Evolutionary conservation across 2,888 invertebrate species (phyloP), one percentile per base, ranked within the genome.

Genomic region (Amaurobius ferox): DNA sequence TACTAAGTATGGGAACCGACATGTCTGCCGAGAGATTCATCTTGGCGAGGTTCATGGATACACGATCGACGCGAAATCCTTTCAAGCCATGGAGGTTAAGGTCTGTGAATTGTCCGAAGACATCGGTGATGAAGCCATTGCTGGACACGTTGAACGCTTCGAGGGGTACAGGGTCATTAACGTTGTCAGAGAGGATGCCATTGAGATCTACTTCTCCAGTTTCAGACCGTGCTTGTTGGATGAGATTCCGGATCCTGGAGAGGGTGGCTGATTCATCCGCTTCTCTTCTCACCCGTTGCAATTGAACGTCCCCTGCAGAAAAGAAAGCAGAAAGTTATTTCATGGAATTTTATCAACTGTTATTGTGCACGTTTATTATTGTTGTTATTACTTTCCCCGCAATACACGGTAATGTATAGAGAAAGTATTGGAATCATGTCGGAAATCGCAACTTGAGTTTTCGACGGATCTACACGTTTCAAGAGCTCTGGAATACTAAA

Each of bases 151-250:
- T 94, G 92, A 95, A 94, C 89, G 95, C 94, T 0, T 96, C 96
- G 29, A 96, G 94, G 0, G 93, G 92, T 92, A 96, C 94, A 0
- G 97, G 97, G 90, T 97, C 96, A 0, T 95, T 95, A 73, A 97
- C 93, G 26, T 87, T 80, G 28, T 87, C 79, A 9, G 87, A 67
- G 0, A 89, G 70, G 0, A 89, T 28, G 5, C 77, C 40, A 11
- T 80, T 85, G 11, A 88, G 48, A 72, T 88, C 79, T 2, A 88
- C 64, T 16, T 55, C 78, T 1, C 88, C 88, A 16, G 80, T 67
- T 9, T 88, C 87, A 0, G 79, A 68, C 6, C 79, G 32, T 0
- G 88, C 87, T 16, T 77, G 79, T 0, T 79, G 76, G 0, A 88
- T 6, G 3, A 88, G 32, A 23, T 77, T 64, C 40, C 66, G 55